These are phyloP conservation scores for Lasioglossum oenotherae DNA, from an alignment of 2,888 invertebrate species.

Conservation along the genomic window DNA sequence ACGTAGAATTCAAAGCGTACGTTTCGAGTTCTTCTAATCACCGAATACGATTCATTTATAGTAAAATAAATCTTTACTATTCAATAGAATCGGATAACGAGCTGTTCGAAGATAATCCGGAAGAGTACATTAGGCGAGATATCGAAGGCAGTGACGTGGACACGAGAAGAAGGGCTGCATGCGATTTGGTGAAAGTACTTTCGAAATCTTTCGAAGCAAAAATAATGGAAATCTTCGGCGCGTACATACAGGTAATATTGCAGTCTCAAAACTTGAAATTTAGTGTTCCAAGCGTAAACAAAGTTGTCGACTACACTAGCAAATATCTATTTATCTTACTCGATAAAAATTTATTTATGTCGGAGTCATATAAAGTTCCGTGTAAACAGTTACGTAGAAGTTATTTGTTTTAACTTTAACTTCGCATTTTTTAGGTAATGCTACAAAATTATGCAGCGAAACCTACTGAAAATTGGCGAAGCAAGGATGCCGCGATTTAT, in stretches of 20 bases:
- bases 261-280: too few species aligned
- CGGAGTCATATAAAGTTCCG: too few species aligned
- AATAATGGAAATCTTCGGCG: conserved; percentile 94
- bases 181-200: conserved; percentile 97
- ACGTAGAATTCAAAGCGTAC: not conserved
- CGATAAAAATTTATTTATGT: too few species aligned
- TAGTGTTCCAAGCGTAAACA: too few species aligned
- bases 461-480: conserved; percentile 93
- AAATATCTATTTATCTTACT: too few species aligned
- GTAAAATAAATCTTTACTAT: conserved; percentile 27
- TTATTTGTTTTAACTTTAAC: not conserved
- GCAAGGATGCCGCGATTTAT: conserved; percentile 98
- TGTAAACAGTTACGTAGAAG: too few species aligned
- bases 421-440: conserved; percentile 87
- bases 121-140: conserved; percentile 98
- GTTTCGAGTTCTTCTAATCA: not conserved
- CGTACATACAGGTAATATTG: conserved; percentile 91
- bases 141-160: conserved; percentile 99
- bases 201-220: conserved; percentile 94
- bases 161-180: conserved; percentile 97
- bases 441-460: conserved; percentile 91
- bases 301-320: too few species aligned
- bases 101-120: conserved; percentile 98
- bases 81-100: conserved; percentile 94
- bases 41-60: conserved; percentile 14